These are phyloP conservation scores for Acholoe squamosa DNA, from an alignment of 2,888 invertebrate species.

Conservation along the genomic window DNA sequence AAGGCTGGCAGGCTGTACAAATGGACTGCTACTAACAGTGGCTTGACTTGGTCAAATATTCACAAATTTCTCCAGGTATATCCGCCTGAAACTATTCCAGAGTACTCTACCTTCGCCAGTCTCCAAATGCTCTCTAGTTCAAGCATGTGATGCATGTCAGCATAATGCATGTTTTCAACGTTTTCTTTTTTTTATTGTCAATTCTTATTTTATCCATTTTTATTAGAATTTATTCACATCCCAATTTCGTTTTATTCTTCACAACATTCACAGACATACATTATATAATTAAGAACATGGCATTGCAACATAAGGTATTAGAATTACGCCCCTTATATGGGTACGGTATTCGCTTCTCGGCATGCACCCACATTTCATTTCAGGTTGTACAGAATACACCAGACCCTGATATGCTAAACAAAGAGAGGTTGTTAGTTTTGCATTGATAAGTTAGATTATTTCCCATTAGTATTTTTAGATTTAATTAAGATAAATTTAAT, in stretches of 20 bases:
- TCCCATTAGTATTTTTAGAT: no score
- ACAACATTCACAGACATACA: background rate
- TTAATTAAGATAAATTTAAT: background rate
- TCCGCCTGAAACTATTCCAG: no score
- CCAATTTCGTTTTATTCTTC: background rate
- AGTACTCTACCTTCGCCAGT: no score
- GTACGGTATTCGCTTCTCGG: background rate
- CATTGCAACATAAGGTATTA: background rate
- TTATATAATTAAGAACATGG: background rate
- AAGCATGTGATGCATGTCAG: background rate
- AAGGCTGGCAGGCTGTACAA: background rate
- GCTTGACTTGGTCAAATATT: background rate
- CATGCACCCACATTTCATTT: slow-evolving; percentile 37
- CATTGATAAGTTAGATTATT: background rate
- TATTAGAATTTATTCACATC: no score
- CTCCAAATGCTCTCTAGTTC: background rate
- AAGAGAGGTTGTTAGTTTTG: background rate
- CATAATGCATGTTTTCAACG: background rate
- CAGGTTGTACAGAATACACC: background rate
- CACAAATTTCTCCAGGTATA: no score
- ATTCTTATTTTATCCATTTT: background rate
- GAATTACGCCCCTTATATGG: slow-evolving; percentile 11
- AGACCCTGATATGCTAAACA: slow-evolving; percentile 1
- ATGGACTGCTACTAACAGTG: slow-evolving; percentile 12
- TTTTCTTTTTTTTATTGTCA: background rate